phyloP scores from a whole-genome alignment of 1,140 invertebrate genomes.

The Microvelia longipes region DNA sequence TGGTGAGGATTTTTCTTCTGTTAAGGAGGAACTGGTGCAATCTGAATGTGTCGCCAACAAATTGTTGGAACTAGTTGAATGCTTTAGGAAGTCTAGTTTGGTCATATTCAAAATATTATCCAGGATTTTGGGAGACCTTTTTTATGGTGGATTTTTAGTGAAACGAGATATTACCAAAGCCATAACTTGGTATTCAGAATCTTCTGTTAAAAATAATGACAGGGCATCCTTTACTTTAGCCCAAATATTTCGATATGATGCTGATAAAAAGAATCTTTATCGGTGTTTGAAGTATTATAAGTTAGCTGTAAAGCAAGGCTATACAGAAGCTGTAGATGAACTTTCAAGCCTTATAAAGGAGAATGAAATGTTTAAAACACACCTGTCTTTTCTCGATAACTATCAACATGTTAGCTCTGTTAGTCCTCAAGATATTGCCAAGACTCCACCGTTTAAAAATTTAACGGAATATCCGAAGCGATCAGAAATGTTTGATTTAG shows the following conservation, averaged over 20 bases:
- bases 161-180: background rate
- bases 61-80: background rate
- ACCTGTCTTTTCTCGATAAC: background rate
- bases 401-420: background rate
- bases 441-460: background rate
- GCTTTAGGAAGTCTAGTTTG: background rate
- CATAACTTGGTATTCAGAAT: background rate
- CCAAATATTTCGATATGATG: background rate
- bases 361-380: background rate
- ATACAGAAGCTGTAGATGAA: background rate
- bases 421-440: background rate
- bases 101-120: background rate
- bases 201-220: background rate
- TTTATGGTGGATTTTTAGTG: background rate
- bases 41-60: background rate
- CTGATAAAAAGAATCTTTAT: background rate
- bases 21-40: background rate
- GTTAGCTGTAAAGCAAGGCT: background rate
- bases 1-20: background rate
- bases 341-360: background rate
- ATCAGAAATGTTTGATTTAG: background rate
- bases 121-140: background rate
- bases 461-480: background rate
- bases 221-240: background rate
- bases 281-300: background rate